Percentiles rank a stretch among this genome's conserved stretches.
These are phyloP conservation scores for Coendou prehensilis DNA, from an alignment of 2,797 vertebrate species.

Conservation along the genomic window DNA sequence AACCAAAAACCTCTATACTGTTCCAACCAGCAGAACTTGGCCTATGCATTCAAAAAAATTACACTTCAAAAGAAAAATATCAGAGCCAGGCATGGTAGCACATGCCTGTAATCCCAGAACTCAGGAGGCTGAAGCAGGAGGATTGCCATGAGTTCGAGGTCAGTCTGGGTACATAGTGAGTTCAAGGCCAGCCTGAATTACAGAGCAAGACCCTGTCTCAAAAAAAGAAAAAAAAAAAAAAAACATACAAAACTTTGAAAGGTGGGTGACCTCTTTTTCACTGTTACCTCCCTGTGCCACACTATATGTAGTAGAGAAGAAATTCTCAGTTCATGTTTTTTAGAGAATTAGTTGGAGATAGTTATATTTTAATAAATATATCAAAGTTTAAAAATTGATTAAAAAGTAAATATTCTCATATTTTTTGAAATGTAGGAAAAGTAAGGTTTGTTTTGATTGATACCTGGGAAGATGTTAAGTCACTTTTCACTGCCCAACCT, in stretches of 20 bases:
- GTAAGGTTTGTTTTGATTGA: neutral
- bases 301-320: neutral
- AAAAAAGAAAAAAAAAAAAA: neutral
- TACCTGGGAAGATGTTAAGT: conserved; percentile 44
- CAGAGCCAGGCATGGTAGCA: neutral
- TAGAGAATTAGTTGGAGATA: neutral
- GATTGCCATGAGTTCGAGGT: neutral
- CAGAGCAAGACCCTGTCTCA: neutral
- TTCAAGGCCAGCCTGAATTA: neutral
- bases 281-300: neutral
- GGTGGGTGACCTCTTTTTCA: neutral
- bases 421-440: conserved; percentile 24
- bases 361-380: conserved; percentile 55
- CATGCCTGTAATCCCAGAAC: neutral
- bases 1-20: neutral
- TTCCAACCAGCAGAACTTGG: conserved; percentile 12
- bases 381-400: conserved; percentile 14
- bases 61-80: neutral
- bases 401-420: neutral
- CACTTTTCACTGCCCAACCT: neutral
- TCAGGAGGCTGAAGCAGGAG: neutral
- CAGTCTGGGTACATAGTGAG: neutral
- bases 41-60: neutral
- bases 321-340: neutral
- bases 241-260: conserved; percentile 3